phyloP scores from a whole-genome alignment of 2,888 invertebrate species.

The Watsonalla cultraria region DNA sequence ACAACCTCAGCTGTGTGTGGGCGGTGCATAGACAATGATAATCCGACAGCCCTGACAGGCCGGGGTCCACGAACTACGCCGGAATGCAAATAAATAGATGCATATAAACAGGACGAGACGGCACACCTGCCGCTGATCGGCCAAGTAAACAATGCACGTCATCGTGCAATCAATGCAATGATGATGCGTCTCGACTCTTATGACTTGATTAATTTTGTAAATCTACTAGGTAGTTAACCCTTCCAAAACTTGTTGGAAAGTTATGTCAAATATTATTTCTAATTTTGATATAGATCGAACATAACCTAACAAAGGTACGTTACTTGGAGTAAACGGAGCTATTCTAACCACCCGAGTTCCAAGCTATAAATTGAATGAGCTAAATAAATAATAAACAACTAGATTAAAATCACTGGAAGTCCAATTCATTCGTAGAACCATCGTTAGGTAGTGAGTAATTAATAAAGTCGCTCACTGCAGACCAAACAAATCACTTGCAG shows the following conservation, averaged over 20 bases:
- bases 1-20: slow-evolving; percentile 49
- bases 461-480: not conserved
- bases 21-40: slow-evolving; percentile 55
- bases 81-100: slow-evolving; percentile 76
- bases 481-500: not conserved
- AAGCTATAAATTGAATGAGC: no score
- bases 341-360: no score
- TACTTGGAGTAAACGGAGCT: no score
- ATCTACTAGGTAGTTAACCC: not conserved
- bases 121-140: slow-evolving; percentile 67
- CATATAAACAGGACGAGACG: slow-evolving; percentile 65
- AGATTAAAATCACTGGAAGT: no score
- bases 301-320: no score
- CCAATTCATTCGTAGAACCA: not conserved
- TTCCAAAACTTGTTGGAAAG: not conserved
- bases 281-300: not conserved
- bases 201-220: slow-evolving; percentile 12
- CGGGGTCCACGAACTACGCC: slow-evolving; percentile 67
- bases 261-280: not conserved
- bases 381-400: no score
- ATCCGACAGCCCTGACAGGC: slow-evolving; percentile 43
- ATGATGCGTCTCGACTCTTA: slow-evolving; percentile 24
- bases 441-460: not conserved
- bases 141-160: slow-evolving; percentile 68
- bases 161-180: slow-evolving; percentile 43